Evolutionary conservation across 2,888 invertebrate species (phyloP), one percentile per base, ranked within the genome.

Genomic region (Chromoteleia sp.): DNA sequence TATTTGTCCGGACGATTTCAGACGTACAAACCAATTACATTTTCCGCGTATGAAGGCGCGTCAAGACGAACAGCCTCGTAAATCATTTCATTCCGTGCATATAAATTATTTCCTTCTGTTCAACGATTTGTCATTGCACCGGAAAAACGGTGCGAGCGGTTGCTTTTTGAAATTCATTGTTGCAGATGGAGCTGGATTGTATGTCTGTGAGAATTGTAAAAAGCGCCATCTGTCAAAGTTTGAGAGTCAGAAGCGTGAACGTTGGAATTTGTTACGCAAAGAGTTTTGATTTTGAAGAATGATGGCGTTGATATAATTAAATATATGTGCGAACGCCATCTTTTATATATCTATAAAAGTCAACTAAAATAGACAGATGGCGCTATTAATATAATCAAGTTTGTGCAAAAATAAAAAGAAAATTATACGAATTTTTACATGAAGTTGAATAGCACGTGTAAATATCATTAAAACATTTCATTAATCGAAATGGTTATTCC

Each of bases 81-180:
- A 77, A 77, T 77, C 63, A 70, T 63, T 17, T 12, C 30, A 63
- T 77, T 63, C 30, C n/a, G 56, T 50, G 65, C 36, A 41, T 70
- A 77, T 77, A 61, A 77, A 70, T 77, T 63, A 63, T 71, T 78
- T 43, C 39, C 41, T 36, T 39, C 21, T 48, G 65, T 68, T 54
- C 36, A 8, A 21, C 59, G 30, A 77, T 71, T 77, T 77, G 77
- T 65, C 58, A 41, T 43, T 56, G 30, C 25, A 1, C n/a, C 19
- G 12, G 43, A 30, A 65, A 75, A 52, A 50, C n/a, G 19, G 5
- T 39, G 39, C 5, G 30, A 30, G 8, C 14, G 8, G 15, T 19
- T 21, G 21, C 56, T 30, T 56, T n/a, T 21, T 36, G 14, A 39
- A 39, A 21, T 36, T 56, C 56, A 21, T 36, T 12, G 14, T 7